Evolutionary conservation across 2,113 vertebrate genomes (phyloP).

Genomic region (Heterotilapia buettikoferi): DNA sequence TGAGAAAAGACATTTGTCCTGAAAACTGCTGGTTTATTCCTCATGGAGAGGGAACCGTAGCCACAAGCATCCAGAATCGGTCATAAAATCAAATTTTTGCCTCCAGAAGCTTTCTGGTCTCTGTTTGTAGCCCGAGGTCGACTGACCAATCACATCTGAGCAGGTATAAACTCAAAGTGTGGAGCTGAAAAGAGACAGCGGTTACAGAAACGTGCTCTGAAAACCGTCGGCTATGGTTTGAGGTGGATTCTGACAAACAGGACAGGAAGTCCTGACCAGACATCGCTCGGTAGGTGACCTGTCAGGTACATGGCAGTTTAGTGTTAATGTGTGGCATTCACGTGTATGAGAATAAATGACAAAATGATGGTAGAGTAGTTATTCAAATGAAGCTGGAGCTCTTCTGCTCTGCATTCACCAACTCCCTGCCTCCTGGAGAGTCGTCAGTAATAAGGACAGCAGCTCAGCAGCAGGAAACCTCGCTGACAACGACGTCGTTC

Average conservation of each 20-base stretch:
- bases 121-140: background rate
- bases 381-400: background rate
- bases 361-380: background rate
- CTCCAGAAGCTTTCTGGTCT: background rate
- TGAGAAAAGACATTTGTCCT: background rate
- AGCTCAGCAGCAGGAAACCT: background rate
- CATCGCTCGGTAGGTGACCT: background rate
- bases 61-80: no score
- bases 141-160: background rate
- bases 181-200: background rate
- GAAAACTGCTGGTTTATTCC: background rate
- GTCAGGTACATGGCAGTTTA: background rate
- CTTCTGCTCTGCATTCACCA: background rate
- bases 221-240: background rate
- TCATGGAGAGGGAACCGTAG: background rate
- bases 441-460: background rate
- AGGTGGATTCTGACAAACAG: background rate
- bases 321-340: background rate
- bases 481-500: rapidly evolving
- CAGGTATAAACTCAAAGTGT: background rate
- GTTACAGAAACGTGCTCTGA: no score
- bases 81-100: no score
- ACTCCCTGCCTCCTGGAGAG: background rate
- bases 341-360: background rate
- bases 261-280: background rate